A percentile compares a stretch with the other conserved stretches of the same genome.
Conservation (phyloP, 1,140 invertebrate species). For the Zophobas atratus region DNA sequence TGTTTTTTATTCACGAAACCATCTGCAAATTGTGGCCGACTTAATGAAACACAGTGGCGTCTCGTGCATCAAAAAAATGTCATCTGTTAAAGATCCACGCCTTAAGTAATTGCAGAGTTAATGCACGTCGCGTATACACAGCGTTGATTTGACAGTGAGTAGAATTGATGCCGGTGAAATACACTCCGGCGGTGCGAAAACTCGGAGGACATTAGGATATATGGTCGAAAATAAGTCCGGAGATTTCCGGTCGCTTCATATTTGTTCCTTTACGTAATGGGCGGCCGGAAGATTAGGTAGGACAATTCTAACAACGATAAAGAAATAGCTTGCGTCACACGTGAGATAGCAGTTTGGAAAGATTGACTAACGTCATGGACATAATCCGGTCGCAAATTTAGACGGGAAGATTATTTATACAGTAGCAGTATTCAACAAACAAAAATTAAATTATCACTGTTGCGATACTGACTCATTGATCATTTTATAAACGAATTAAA, state of each 20-base stretch:
- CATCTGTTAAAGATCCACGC: not conserved
- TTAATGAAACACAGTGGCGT: not conserved
- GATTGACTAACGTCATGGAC: too few species aligned
- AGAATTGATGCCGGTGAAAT: constrained; percentile 8
- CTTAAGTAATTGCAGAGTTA: constrained; percentile 34
- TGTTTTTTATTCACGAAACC: constrained; percentile 2
- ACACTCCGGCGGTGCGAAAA: constrained; percentile 7
- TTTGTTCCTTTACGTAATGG: constrained; percentile 1
- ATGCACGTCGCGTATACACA: constrained; percentile 24
- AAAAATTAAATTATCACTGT: too few species aligned
- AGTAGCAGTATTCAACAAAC: too few species aligned
- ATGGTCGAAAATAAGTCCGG: not conserved
- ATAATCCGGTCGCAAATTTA: too few species aligned
- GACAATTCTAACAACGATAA: too few species aligned
- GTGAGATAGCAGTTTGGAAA: too few species aligned
- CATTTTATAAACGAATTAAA: too few species aligned
- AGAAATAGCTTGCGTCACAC: too few species aligned
- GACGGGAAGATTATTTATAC: too few species aligned
- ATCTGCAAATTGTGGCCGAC: not conserved
- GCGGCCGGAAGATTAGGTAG: too few species aligned
- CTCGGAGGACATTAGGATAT: constrained; percentile 25
- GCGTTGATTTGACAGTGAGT: constrained; percentile 35
- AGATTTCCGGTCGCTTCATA: constrained; percentile 24
- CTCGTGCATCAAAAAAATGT: not conserved
- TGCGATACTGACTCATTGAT: too few species aligned